These are phyloP conservation scores for Lampropteryx suffumata DNA, from an alignment of 2,888 invertebrate species.

Conservation along the genomic window DNA sequence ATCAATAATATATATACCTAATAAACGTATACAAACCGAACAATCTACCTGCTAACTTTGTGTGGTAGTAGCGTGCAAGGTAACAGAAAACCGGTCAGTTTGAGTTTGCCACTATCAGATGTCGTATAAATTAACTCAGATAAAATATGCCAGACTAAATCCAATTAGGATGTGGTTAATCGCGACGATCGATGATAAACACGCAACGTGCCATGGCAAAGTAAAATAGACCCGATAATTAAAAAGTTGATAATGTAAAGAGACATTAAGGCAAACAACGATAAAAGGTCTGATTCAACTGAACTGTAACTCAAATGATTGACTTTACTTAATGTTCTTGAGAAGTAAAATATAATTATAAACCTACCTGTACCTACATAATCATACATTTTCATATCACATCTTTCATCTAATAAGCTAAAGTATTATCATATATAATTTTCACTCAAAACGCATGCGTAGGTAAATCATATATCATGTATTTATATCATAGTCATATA, in stretches of 20 bases:
- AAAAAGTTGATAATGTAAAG: neutral
- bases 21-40: neutral
- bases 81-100: conserved; percentile 25
- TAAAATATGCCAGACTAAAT: conserved; percentile 30
- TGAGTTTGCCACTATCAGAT: conserved; percentile 28
- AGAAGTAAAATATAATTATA: too few relatives aligned
- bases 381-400: too few relatives aligned
- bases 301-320: neutral
- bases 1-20: conserved; percentile 32
- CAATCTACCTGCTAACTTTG: conserved; percentile 13
- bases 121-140: conserved; percentile 30
- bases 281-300: neutral
- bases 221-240: neutral
- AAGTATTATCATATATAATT: too few relatives aligned
- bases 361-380: too few relatives aligned
- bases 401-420: too few relatives aligned
- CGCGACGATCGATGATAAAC: conserved; percentile 20
- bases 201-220: conserved; percentile 9
- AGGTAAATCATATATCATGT: too few relatives aligned
- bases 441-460: too few relatives aligned
- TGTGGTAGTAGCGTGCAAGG: conserved; percentile 13
- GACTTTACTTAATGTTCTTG: too few relatives aligned
- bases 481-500: too few relatives aligned
- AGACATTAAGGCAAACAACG: neutral
- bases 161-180: conserved; percentile 31